Conservation (phyloP, 2,797 vertebrate genomes). For the Sebastes paucispinis region DNA sequence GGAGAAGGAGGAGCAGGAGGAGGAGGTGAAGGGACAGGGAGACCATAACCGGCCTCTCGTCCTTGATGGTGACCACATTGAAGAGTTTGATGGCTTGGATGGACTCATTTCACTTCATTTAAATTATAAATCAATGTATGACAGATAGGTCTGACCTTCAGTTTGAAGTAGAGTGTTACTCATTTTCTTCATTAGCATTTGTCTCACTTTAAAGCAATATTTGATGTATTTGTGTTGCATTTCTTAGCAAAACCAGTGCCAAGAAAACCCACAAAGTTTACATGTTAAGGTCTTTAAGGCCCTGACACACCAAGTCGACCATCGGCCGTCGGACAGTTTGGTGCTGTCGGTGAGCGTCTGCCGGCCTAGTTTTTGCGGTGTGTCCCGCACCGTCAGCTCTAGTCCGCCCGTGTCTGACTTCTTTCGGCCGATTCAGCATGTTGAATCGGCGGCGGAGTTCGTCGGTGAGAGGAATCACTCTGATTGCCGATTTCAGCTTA, state of each 20-base stretch:
- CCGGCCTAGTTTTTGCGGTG: too few relatives aligned
- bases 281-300: too few relatives aligned
- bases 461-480: too few relatives aligned
- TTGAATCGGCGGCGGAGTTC: fast-evolving
- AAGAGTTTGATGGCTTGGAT: slow-evolving; percentile 16
- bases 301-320: fast-evolving
- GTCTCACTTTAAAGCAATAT: not conserved
- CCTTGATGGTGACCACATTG: slow-evolving; percentile 35
- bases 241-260: too few relatives aligned
- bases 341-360: too few relatives aligned
- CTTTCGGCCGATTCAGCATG: too few relatives aligned
- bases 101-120: slow-evolving; percentile 18
- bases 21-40: slow-evolving; percentile 13
- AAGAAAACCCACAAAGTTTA: not conserved
- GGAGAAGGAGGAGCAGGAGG: slow-evolving; percentile 4
- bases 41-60: slow-evolving; percentile 32
- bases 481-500: too few relatives aligned
- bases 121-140: slow-evolving; percentile 18
- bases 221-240: not conserved
- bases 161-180: not conserved
- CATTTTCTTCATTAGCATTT: not conserved
- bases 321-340: too few relatives aligned
- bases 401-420: too few relatives aligned
- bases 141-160: slow-evolving; percentile 12
- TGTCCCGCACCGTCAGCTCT: too few relatives aligned